phyloP scores from a whole-genome alignment of 1,140 invertebrate species.

The Geopemphigus sp. region DNA sequence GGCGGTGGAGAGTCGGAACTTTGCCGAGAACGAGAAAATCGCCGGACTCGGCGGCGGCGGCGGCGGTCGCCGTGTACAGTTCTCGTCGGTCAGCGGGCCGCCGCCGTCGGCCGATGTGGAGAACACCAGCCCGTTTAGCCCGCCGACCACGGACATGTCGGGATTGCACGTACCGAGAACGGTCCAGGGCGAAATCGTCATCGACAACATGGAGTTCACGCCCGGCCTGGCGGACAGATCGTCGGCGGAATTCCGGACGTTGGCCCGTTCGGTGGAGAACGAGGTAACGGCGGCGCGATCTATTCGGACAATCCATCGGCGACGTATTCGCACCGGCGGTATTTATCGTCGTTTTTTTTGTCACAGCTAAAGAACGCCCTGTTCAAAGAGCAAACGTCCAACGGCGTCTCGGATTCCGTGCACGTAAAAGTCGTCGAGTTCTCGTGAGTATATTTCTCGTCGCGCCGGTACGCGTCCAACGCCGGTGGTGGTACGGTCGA shows the following conservation, averaged over 20 bases:
- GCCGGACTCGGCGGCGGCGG: background rate
- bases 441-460: conserved; percentile 1
- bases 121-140: background rate
- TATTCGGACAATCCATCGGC: too few species aligned
- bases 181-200: conserved; percentile 65
- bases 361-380: conserved; percentile 13
- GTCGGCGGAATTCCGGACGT: conserved; percentile 63
- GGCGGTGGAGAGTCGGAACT: conserved; percentile 29
- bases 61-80: background rate
- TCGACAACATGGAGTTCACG: conserved; percentile 66
- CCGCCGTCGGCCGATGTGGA: background rate
- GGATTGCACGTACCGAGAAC: conserved; percentile 59
- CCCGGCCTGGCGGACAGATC: conserved; percentile 62
- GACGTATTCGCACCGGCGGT: too few species aligned
- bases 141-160: conserved; percentile 54
- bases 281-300: conserved; percentile 57
- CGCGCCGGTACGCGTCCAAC: too few species aligned
- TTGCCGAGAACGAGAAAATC: conserved; percentile 32
- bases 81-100: conserved; percentile 32
- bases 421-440: conserved; percentile 29
- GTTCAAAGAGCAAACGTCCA: conserved; percentile 15
- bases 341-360: too few species aligned
- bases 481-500: too few species aligned
- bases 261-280: conserved; percentile 61
- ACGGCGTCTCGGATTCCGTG: background rate